phyloP scores from a whole-genome alignment of 2,797 vertebrate species.

The Scolopax rusticola region DNA sequence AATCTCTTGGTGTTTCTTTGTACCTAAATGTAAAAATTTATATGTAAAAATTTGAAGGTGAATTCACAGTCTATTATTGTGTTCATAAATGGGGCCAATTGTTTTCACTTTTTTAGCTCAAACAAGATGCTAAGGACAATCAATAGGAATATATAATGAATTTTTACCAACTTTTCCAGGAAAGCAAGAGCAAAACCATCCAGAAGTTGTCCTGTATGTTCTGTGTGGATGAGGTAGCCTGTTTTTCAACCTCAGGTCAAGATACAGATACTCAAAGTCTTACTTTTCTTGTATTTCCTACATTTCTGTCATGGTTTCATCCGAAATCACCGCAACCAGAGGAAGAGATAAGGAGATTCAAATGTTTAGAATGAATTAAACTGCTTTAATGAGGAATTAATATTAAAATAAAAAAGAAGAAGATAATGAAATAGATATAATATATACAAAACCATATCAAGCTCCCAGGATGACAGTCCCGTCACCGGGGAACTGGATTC shows the following conservation, averaged over 20 bases:
- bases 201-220: background rate
- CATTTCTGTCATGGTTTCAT: background rate
- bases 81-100: background rate
- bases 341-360: no score
- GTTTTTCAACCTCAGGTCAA: background rate
- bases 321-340: no score
- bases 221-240: background rate
- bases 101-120: background rate
- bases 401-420: no score
- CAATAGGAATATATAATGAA: background rate
- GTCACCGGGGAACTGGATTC: no score
- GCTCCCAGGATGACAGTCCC: no score
- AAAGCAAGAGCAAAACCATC: background rate
- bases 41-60: background rate
- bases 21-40: background rate
- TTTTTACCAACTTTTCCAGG: background rate
- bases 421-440: no score
- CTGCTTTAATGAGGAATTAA: no score
- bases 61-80: background rate
- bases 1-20: background rate
- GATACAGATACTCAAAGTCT: background rate
- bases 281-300: background rate
- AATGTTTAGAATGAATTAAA: no score
- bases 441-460: no score
- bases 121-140: background rate